These are phyloP conservation scores for Scaptomyza polygonia DNA, from an alignment of 2,888 invertebrate species.

Conservation along the genomic window DNA sequence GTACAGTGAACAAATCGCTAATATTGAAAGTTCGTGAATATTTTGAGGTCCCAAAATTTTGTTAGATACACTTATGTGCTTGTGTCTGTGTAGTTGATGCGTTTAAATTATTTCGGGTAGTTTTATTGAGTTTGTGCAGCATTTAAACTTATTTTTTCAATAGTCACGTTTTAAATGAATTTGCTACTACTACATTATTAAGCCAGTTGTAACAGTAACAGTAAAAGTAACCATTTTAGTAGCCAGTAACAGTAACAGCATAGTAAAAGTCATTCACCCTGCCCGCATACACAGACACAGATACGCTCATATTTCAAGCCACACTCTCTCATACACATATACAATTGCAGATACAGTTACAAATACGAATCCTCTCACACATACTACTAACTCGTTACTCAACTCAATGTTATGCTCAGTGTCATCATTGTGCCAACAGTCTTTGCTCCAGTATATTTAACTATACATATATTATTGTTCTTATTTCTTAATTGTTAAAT, in stretches of 20 bases:
- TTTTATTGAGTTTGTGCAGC: conserved; percentile 33
- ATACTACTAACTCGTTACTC: conserved; percentile 47
- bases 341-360: conserved; percentile 45
- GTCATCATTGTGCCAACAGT: conserved; percentile 76
- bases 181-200: conserved; percentile 15
- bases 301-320: conserved; percentile 55
- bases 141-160: conserved; percentile 27
- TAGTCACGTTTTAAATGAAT: conserved; percentile 6
- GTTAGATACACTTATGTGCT: conserved; percentile 65
- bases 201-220: conserved; percentile 21
- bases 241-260: conserved; percentile 32
- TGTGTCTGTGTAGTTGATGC: conserved; percentile 76
- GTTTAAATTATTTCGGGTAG: conserved; percentile 52
- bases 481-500: conserved; percentile 24
- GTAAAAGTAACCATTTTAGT: conserved; percentile 24
- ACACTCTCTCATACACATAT: conserved; percentile 46
- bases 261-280: conserved; percentile 58
- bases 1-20: conserved; percentile 61
- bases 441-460: conserved; percentile 55
- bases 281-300: conserved; percentile 44
- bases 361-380: conserved; percentile 50
- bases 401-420: conserved; percentile 68
- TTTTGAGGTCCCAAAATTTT: conserved; percentile 45
- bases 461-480: conserved; percentile 47
- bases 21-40: conserved; percentile 24